phyloP scores from a whole-genome alignment of 2,797 vertebrate species.

The Alectoris magna region DNA sequence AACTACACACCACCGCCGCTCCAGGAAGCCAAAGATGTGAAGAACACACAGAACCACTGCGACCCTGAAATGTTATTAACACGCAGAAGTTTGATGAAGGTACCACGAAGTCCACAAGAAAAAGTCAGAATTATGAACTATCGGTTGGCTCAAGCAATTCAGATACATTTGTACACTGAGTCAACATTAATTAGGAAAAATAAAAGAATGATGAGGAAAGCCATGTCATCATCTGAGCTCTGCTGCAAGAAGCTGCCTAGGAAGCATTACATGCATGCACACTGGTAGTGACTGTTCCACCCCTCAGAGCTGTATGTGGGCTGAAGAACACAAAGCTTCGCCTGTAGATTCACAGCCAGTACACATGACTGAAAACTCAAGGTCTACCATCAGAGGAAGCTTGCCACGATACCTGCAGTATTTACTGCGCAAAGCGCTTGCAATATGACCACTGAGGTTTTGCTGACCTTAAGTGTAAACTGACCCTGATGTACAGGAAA shows the following conservation, averaged over 20 bases:
- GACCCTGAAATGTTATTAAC: accelerated
- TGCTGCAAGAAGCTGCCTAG: not conserved
- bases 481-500: not conserved
- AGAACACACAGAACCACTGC: accelerated
- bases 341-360: not conserved
- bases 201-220: not conserved
- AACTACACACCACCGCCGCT: not conserved
- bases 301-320: accelerated
- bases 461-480: not conserved
- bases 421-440: not conserved
- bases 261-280: accelerated
- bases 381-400: too few species aligned
- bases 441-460: not conserved
- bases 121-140: accelerated
- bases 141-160: not conserved
- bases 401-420: accelerated
- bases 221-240: not conserved
- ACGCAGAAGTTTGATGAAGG: not conserved
- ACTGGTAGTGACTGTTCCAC: accelerated
- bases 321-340: not conserved
- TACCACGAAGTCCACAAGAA: not conserved
- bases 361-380: not conserved
- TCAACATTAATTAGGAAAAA: accelerated
- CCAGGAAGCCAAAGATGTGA: accelerated
- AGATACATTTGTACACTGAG: not conserved